Conservation (phyloP, 2,113 vertebrate genomes). For the Pollimyrus isidori region DNA sequence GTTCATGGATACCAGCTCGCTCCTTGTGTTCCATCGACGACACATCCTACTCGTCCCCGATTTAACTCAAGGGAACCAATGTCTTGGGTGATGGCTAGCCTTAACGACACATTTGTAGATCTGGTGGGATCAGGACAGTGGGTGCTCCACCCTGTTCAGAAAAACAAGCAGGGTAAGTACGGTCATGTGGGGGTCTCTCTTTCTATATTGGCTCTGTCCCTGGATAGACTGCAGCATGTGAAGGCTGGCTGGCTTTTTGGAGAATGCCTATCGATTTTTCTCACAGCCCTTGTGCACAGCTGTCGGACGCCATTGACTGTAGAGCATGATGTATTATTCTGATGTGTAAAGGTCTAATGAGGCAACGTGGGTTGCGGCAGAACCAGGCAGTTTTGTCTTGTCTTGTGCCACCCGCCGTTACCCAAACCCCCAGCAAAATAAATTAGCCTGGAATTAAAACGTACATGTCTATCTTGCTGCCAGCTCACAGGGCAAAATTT, state of each 20-base stretch:
- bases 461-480: background rate
- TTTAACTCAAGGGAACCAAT: background rate
- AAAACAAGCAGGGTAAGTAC: background rate
- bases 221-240: background rate
- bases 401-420: background rate
- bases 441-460: background rate
- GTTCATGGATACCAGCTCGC: background rate
- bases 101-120: background rate
- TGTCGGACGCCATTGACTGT: background rate
- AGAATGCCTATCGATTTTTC: conserved; percentile 1
- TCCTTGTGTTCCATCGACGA: background rate
- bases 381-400: background rate
- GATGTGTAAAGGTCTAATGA: background rate
- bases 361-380: background rate
- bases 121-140: background rate
- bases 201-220: background rate
- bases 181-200: background rate
- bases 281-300: background rate
- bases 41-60: background rate
- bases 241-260: background rate
- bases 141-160: background rate
- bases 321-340: conserved; percentile 2
- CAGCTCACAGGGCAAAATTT: background rate
- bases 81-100: background rate
- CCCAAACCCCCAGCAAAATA: background rate